A percentile compares a stretch with the other conserved stretches of the same genome.
Evolutionary conservation across 2,888 invertebrate species (phyloP).

Genomic region (Tenthredo distinguenda): DNA sequence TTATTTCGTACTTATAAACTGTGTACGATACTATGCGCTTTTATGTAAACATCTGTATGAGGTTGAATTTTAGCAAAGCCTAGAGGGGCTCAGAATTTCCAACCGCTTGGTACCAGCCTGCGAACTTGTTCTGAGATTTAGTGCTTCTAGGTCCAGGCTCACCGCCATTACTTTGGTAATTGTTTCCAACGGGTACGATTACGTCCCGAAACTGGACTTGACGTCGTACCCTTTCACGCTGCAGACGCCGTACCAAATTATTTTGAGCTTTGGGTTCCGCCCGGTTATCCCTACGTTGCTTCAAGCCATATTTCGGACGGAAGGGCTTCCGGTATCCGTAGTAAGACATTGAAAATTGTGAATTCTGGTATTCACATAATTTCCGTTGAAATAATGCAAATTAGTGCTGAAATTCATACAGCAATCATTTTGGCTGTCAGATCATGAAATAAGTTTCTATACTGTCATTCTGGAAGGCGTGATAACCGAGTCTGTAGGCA

Average conservation of each 20-base stretch:
- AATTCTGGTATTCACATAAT: not conserved
- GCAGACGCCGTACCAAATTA: slow-evolving; percentile 1
- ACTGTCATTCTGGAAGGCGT: not conserved
- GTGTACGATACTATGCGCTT: not conserved
- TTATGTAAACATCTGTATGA: not conserved
- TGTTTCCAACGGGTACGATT: slow-evolving; percentile 47
- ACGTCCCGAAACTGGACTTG: slow-evolving; percentile 14
- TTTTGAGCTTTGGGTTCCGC: slow-evolving; percentile 19
- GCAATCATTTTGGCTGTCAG: not conserved
- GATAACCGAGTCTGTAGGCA: not conserved
- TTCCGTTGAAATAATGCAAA: not conserved
- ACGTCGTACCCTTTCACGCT: not conserved
- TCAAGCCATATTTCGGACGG: not conserved
- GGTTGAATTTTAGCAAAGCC: not conserved
- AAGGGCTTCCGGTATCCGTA: not conserved
- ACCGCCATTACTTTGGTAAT: slow-evolving; percentile 42
- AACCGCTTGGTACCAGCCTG: not conserved
- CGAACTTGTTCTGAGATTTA: slow-evolving; percentile 44
- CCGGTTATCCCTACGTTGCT: not conserved
- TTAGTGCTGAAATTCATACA: not conserved
- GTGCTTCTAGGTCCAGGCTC: slow-evolving; percentile 39
- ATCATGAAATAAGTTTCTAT: not conserved
- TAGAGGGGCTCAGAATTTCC: not conserved
- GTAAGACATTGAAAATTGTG: not conserved
- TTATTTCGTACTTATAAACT: not conserved